Base-by-base conservation (phyloP, 2,888 invertebrate species). In the Thecocarcelia acutangulata region DNA sequence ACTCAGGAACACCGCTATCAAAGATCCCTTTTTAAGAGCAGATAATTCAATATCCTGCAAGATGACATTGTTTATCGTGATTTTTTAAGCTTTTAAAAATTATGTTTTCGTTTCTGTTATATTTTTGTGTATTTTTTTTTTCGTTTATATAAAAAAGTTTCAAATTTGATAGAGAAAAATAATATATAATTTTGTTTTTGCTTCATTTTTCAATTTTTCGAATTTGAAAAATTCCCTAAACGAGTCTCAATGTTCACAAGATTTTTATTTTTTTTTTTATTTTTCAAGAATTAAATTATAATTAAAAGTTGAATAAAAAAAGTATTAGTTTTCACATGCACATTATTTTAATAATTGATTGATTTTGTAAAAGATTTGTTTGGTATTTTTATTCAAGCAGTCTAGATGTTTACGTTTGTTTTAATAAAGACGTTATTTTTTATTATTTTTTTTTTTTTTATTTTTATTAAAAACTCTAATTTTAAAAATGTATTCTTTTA, bases 191-290 rank as follows among this genome's bases (percentile, higher is more conserved):
- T 64, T 63, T 40, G 33, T 58, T 68, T 80, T 77, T 66, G 59
- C 74, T 70, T 77, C 69, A 77, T 73, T 72, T 78, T 81, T 79
- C 61, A 77, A 81, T 77, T 84, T 84, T 79, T 82, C 78, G 78
- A 68, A 76, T 73, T 72, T 79, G 82, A 80, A 89, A 89, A 88
- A 89, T 89, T 89, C 90, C 89, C 89, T 90, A 90, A 89, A 89
- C 88, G 89, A 89, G 89, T 89, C 90, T 85, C 87, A 86, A 80
- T 86, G 85, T 87, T 87, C 86, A 86, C 85, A 86, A 87, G 85
- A 83, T 72, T 40, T 77, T 63, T 64, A 83, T 83, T n/a, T n/a
- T n/a, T n/a, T n/a, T n/a, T 76, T 24, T 44, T 37, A 44, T 50
- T 61, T 85, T 86, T 85, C 54, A 50, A 63, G 66, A 64, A 58